Conservation (phyloP, 2,797 vertebrate genomes). For the Scomberomorus guttatus region DNA sequence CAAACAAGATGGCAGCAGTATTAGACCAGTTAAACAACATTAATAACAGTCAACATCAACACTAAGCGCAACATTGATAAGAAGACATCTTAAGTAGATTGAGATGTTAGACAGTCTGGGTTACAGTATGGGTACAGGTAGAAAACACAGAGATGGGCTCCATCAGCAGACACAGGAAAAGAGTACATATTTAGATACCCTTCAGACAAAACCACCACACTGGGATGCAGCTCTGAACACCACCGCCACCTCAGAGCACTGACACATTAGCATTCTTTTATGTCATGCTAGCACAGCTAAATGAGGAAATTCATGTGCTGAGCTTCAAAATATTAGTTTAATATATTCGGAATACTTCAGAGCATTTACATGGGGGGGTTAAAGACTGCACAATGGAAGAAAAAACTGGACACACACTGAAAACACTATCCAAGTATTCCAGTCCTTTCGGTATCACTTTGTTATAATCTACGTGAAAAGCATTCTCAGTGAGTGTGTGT, state of each 20-base stretch:
- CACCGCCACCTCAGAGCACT: constrained; percentile 56
- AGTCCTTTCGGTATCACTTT: not conserved
- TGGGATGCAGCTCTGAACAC: constrained; percentile 73
- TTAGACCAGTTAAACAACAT: constrained; percentile 82
- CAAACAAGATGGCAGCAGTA: constrained; percentile 85
- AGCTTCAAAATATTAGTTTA: constrained; percentile 26
- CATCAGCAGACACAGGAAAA: constrained; percentile 68
- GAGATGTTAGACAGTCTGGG: constrained; percentile 73
- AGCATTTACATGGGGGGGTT: constrained; percentile 14
- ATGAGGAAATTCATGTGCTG: constrained; percentile 27
- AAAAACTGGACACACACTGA: constrained; percentile 63
- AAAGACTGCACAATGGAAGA: constrained; percentile 57
- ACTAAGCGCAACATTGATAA: constrained; percentile 73
- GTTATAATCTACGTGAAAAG: not conserved
- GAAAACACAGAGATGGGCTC: constrained; percentile 81
- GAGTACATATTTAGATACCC: constrained; percentile 39
- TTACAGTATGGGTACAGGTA: constrained; percentile 79
- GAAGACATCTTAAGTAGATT: constrained; percentile 49
- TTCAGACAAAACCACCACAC: constrained; percentile 63
- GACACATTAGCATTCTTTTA: constrained; percentile 62
- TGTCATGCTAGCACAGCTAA: constrained; percentile 67
- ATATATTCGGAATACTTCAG: constrained; percentile 22
- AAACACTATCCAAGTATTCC: constrained; percentile 15
- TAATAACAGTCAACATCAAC: constrained; percentile 77
- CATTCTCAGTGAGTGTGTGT: constrained; percentile 35